Evolutionary conservation across 2,888 invertebrate genomes (phyloP), one percentile per base, ranked within the genome.

Genomic region (Oeneis ivallda): DNA sequence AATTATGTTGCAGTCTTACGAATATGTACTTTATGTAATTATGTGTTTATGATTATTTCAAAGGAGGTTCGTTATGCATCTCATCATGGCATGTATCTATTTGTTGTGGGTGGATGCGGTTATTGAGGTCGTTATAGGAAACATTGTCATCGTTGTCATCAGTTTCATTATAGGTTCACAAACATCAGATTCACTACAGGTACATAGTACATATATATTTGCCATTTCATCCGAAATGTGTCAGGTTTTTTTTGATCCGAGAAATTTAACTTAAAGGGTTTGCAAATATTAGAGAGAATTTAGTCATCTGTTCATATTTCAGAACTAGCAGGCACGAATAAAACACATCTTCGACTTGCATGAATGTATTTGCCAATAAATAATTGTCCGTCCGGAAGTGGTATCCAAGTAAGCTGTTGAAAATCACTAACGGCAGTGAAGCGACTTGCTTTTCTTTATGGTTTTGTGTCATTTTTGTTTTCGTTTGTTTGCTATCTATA

Each of bases 361-460:
- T 90, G 88, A 87, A 88, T 87, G 90, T 91, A 86, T 91, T 91
- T 91, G 90, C 90, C 91, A 91, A 91, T 91, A 91, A 90, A 89
- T 87, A 84, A 83, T 37, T 80, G 73, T 80, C 68, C 74, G 74
- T 79, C 73, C 73, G 70, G 76, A 74, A 76, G 75, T 75, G 75
- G 65, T 70, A 64, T 67, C 68, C 72, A 70, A 72, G 74, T 73
- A 77, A 71, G 73, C 76, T 74, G 74, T 77, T 74, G 67, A 71
- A 79, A 82, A 74, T 81, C 81, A 82, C 81, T 76, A 75, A 74
- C 73, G 81, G 79, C 80, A 75, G 80, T 84, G 82, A 81, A 78
- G 75, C 76, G 74, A 78, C 76, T 74, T 77, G 84, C 83, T 87
- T 84, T 75, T 74, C 75, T 73, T 78, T 75, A 76, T 79, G 15